Evolutionary conservation across 1,140 invertebrate genomes (phyloP), one percentile per base, ranked within the genome.

Genomic region (Drosophila trapezifrons): DNA sequence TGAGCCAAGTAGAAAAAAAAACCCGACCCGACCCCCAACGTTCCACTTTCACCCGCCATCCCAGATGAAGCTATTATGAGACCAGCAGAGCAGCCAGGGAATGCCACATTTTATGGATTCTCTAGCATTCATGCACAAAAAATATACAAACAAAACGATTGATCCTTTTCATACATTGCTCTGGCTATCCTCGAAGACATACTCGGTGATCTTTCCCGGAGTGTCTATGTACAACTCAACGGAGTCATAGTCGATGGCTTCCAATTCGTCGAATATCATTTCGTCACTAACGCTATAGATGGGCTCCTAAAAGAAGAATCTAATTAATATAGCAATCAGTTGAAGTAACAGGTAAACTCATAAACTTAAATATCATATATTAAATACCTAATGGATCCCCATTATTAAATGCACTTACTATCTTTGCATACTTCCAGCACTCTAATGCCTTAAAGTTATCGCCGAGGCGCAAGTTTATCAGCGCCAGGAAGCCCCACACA

Each of bases 401-500:
- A n/a, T n/a, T n/a, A n/a, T n/a, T n/a, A n/a, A n/a, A n/a, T n/a
- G n/a, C 22, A 59, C 86, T 64, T 59, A 90, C 87, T 62, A 72
- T 47, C 52, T 65, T 71, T 6, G 90, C 89, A 47, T 91, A 84
- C 59, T 90, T 90, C 90, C 90, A 91, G 51, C 84, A 91, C 13
- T 78, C 66, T 9, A 91, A 7, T 1, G 90, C 90, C 52, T 71
- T 78, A 17, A 60, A 63, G 57, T 75, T 91, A 0, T 91, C 42
- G 9, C 75, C 71, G 7, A 70, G 12, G 18, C 67, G 73, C 1
- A 91, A 57, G 55, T 91, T 86, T n/a, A 90, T 66, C 2, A 91
- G 27, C 0, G 90, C 90, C 42, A 91, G 43, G 49, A 78, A 91
- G 0, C 60, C 89, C 89, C 90, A 91, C 17, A 74, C 54, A 49